phyloP scores from a whole-genome alignment of 2,113 vertebrate species.

The Onychostruthus taczanowskii region DNA sequence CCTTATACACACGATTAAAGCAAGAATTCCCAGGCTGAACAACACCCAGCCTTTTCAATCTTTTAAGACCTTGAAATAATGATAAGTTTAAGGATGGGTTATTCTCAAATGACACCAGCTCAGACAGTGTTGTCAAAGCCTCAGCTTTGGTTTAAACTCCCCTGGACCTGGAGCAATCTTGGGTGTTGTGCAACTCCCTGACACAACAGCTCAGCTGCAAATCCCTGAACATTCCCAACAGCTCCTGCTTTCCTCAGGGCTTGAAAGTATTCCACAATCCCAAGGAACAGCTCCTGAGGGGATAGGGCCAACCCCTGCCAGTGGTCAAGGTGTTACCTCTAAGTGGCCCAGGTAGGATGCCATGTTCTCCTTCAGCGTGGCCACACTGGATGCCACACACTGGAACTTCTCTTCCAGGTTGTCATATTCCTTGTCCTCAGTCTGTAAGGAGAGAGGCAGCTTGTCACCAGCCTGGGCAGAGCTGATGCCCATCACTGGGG shows the following conservation, averaged over 20 bases:
- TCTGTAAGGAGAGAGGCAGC: conserved; percentile 65
- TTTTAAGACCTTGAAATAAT: not conserved
- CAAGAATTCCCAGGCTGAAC: not conserved
- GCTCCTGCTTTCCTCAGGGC: not conserved
- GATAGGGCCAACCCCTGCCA: not conserved
- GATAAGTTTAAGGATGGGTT: not conserved
- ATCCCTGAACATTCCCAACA: not conserved
- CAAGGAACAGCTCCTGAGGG: not conserved
- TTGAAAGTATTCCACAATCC: not conserved
- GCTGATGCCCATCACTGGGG: not conserved
- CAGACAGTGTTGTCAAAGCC: not conserved
- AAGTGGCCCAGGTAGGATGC: conserved; percentile 79
- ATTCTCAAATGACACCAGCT: not conserved
- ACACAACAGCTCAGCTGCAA: not conserved
- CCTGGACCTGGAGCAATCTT: not conserved
- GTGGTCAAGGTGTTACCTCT: conserved; percentile 72
- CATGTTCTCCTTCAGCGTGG: conserved; percentile 81
- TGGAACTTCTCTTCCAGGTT: conserved; percentile 84
- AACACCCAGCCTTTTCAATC: not conserved
- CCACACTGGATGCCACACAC: conserved; percentile 79
- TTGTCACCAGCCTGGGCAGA: not conserved
- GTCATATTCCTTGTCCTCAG: conserved; percentile 88
- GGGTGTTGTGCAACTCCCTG: not conserved
- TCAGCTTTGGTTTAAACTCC: not conserved
- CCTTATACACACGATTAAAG: not conserved